Base-by-base conservation (phyloP, 2,113 vertebrate species). In the Parotia lawesii region DNA sequence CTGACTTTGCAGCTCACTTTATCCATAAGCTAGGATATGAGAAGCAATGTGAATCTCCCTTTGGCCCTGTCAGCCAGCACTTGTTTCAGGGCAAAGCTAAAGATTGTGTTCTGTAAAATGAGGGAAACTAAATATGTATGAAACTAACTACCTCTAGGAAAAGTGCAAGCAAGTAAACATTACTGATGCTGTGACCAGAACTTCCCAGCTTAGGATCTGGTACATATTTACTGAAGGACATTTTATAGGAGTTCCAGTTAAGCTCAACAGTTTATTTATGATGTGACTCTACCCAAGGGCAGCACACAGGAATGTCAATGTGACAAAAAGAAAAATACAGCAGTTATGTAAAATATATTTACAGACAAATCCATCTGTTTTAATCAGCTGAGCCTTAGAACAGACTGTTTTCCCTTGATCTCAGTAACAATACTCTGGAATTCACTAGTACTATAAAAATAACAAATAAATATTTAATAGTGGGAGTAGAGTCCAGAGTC, bases 301-400 rank as follows among this genome's bases (percentile, higher is more conserved):
- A 93, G 57, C 25, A 56, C 47, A 77, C 21, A 38, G 66, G 24
- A 87, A 76, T 22, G 3, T 89, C 82, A 82, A 37, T 13, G 15
- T 93, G 87, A 87, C 79, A 89, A 65, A 89, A 83, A 93, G 47
- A 81, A 89, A 96, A 94, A 86, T 74, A 96, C 38, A 86, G 64
- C 77, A 91, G 53, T 67, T 54, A 23, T 60, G 61, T 90, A 61
- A 93, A 88, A 91, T 60, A 42, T 91, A 75, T 94, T 95, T 94
- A 75, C 42, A 66, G 84, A 66, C 70, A 94, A 93, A 96, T 91
- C 87, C 93, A 93, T 96, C 94, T 95, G 91, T 70, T 96, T 88
- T 91, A 87, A 90, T 88, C 87, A 92, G 74, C 48, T 94, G 93
- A 90, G 89, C 73, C 89, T 93, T 81, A 66, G 64, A 89, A 82